These are phyloP conservation scores for Capreolus pygargus DNA, from an alignment of 2,113 vertebrate genomes.

Conservation along the genomic window DNA sequence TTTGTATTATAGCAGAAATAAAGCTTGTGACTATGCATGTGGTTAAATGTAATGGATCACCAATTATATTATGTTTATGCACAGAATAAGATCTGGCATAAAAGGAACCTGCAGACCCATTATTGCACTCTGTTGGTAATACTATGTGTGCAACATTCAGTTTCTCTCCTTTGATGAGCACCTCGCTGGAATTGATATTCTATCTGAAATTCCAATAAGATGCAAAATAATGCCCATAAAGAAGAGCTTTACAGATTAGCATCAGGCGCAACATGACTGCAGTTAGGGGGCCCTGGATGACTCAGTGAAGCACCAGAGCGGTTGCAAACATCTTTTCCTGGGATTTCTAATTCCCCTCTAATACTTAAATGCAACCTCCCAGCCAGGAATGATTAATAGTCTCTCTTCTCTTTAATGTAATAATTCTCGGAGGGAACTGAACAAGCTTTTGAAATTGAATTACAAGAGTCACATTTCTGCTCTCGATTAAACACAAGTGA, in stretches of 20 bases:
- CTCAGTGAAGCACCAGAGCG: rapidly evolving
- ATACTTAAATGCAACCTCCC: neutral
- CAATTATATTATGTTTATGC: neutral
- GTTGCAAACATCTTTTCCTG: neutral
- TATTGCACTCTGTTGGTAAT: neutral
- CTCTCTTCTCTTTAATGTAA: conserved; percentile 1
- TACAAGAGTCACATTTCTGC: neutral
- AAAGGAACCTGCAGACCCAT: neutral
- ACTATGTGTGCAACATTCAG: neutral
- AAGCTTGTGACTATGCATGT: neutral
- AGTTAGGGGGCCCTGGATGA: rapidly evolving
- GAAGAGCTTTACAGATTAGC: rapidly evolving
- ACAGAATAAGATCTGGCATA: neutral
- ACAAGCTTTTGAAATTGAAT: neutral
- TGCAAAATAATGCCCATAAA: too few species aligned
- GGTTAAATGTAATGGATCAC: neutral
- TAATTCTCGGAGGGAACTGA: conserved; percentile 6
- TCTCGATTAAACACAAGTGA: neutral
- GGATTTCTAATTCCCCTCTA: neutral
- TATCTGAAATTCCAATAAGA: neutral
- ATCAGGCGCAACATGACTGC: rapidly evolving
- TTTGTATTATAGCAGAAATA: neutral
- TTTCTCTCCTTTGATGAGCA: neutral
- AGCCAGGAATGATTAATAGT: neutral
- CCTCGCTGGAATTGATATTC: neutral